These are phyloP conservation scores for Pantala flavescens DNA, from an alignment of 1,140 invertebrate species.

Conservation along the genomic window DNA sequence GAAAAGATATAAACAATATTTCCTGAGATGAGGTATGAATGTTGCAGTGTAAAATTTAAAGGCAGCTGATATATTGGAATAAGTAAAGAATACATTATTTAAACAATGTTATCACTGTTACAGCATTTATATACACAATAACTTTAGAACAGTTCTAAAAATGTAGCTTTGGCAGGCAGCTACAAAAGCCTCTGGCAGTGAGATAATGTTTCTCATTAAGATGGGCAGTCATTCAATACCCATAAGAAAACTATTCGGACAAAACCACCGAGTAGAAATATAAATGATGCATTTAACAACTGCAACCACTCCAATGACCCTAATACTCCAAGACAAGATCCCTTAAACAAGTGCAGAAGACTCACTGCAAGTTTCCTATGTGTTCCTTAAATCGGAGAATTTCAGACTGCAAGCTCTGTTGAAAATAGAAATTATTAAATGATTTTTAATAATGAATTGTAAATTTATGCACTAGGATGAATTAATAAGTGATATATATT, in stretches of 20 bases:
- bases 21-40: constrained; percentile 9
- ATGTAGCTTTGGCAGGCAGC: background rate
- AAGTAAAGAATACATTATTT: background rate
- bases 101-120: background rate
- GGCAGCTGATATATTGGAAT: background rate
- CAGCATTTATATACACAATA: background rate
- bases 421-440: background rate
- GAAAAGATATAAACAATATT: background rate
- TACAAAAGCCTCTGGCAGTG: background rate
- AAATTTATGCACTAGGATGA: background rate
- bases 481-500: background rate
- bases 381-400: background rate
- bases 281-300: background rate
- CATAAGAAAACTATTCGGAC: background rate
- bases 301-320: background rate
- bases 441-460: background rate
- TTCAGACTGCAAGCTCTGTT: background rate
- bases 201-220: background rate
- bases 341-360: background rate
- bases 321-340: background rate
- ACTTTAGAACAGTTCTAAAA: background rate
- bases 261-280: background rate
- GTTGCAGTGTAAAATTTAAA: background rate
- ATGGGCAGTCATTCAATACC: background rate
- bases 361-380: background rate